These are phyloP conservation scores for Plebejus argus DNA, from an alignment of 2,888 invertebrate species.

Conservation along the genomic window DNA sequence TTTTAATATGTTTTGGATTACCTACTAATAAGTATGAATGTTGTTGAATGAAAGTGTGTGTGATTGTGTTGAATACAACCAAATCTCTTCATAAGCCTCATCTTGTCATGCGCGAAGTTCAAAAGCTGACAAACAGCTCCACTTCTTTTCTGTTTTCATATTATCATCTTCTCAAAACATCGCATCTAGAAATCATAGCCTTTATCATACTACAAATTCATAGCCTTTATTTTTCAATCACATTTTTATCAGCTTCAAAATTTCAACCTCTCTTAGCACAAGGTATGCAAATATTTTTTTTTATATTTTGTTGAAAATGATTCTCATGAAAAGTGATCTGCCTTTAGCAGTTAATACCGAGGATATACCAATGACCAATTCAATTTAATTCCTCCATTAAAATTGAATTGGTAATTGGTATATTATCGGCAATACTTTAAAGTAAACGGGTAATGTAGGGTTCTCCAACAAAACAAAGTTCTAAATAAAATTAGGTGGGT, in stretches of 20 bases:
- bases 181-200: slow-evolving; percentile 32
- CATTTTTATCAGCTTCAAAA: neutral
- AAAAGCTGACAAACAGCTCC: slow-evolving; percentile 21
- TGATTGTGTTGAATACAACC: slow-evolving; percentile 26
- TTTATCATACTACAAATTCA: slow-evolving; percentile 19
- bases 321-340: no score
- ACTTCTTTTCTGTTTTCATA: slow-evolving; percentile 40
- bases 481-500: neutral
- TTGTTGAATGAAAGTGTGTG: neutral
- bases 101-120: slow-evolving; percentile 14
- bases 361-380: no score
- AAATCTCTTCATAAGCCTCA: slow-evolving; percentile 14
- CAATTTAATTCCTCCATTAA: no score
- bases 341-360: no score
- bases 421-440: no score
- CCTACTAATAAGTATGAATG: neutral
- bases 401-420: no score
- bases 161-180: neutral
- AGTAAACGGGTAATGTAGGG: no score
- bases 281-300: no score
- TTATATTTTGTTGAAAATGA: no score
- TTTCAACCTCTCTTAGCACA: no score
- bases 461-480: no score
- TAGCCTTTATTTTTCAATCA: neutral
- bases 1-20: no score